Conservation (phyloP, 2,797 vertebrate genomes). For the Chloroceryle inda region DNA sequence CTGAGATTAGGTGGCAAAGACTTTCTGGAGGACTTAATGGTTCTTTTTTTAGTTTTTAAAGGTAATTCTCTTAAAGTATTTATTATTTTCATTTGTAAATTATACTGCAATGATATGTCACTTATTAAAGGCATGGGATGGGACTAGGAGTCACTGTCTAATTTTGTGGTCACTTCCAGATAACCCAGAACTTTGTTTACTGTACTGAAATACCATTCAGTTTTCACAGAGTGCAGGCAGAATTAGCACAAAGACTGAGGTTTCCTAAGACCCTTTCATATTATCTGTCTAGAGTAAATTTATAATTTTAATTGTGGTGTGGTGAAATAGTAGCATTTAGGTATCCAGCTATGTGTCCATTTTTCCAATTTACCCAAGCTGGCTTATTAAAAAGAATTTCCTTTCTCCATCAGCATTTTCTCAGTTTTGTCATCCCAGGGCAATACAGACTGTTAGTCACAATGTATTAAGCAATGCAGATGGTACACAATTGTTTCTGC, state of each 20-base stretch:
- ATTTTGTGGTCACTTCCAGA: slow-evolving; percentile 1
- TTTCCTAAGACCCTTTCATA: neutral
- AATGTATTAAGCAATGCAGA: neutral
- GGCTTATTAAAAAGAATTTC: neutral
- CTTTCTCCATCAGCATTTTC: neutral
- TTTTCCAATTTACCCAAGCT: neutral
- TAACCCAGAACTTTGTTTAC: slow-evolving; percentile 11
- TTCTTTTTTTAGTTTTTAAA: slow-evolving; percentile 14
- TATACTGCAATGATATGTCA: neutral
- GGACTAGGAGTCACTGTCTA: neutral
- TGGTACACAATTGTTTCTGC: neutral
- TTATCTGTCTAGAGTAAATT: neutral
- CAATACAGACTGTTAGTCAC: neutral
- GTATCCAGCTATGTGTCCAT: neutral
- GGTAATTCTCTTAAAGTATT: slow-evolving; percentile 18
- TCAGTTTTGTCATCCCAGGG: neutral
- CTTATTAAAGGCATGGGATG: neutral
- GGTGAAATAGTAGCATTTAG: neutral
- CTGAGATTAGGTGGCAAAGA: slow-evolving; percentile 40
- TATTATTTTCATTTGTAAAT: slow-evolving; percentile 20
- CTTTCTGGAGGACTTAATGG: slow-evolving; percentile 31
- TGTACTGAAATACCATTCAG: neutral
- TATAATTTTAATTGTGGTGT: neutral
- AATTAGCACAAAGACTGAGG: neutral
- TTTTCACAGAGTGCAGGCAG: neutral